Evolutionary conservation across 2,888 invertebrate genomes (phyloP), one percentile per base, ranked within the genome.

Genomic region (Ditylenchus weischeri): DNA sequence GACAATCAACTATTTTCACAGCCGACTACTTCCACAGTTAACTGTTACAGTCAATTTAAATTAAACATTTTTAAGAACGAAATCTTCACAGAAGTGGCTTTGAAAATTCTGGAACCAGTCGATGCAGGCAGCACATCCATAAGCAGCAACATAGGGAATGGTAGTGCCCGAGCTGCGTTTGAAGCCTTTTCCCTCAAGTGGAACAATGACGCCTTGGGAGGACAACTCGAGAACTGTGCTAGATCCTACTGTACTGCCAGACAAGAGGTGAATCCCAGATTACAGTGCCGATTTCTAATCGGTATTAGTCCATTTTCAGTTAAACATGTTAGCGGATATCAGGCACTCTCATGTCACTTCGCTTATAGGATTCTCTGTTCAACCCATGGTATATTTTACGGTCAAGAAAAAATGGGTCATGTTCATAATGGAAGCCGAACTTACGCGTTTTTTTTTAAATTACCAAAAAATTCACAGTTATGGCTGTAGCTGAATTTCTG

Each of bases 211-310:
- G 92, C 94, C 0, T 43, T 43, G 43, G 43, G 43, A 43, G 43
- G 43, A 8, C 43, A 43, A 15, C 90, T 38, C 91, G 94, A 80
- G 91, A 91, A 71, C 43, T 62, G 51, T 47, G 73, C 75, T 80
- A 91, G 93, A 84, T 94, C 96, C 0, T 96, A 98, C 85, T 92
- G 92, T 83, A 94, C 92, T 0, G 92, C 94, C 2, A 87, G 96
- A 21, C 94, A 94, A 84, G 72, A 74, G 58, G 10, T 38, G 64
- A 43, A 11, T 38, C 15, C 43, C 8, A 6, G 5, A 43, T 10
- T 43, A 3, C 15, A 13, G 3, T 13, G 43, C 8, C 15, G 5
- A 13, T 43, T 43, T 43, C 43, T 43, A 15, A 13, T 8, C 15
- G 8, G 15, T 43, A 15, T 43, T 43, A 15, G 43, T 43, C 43